Percentiles rank a stretch among this genome's conserved stretches.
These are phyloP conservation scores for Oegoconia quadripuncta DNA, from an alignment of 2,888 invertebrate genomes.

Conservation along the genomic window DNA sequence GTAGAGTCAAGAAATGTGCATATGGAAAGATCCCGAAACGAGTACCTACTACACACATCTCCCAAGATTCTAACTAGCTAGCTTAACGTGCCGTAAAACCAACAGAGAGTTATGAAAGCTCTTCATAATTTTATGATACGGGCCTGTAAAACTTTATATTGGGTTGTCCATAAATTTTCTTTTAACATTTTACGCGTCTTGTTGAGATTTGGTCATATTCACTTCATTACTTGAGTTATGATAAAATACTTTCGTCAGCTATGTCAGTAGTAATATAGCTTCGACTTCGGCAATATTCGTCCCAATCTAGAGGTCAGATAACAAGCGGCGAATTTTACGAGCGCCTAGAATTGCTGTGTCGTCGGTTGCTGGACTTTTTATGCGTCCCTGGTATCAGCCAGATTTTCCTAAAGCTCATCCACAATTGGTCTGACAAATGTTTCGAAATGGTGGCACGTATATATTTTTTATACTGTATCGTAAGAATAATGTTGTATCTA, in stretches of 20 bases:
- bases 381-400: constrained; percentile 22
- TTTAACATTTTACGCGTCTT: background rate
- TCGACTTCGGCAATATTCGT: constrained; percentile 32
- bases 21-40: no score
- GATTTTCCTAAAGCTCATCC: constrained; percentile 36
- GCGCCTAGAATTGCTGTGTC: constrained; percentile 38
- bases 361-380: constrained; percentile 32
- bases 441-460: no score
- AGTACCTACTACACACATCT: no score
- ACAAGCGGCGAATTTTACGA: constrained; percentile 58
- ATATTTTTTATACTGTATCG: no score
- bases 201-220: background rate
- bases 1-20: no score
- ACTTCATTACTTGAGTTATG: no score
- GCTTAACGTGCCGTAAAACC: background rate
- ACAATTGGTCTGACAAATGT: no score
- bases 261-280: constrained; percentile 4
- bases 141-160: background rate
- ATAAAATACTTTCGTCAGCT: background rate
- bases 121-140: background rate
- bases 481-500: constrained; percentile 4
- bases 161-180: background rate
- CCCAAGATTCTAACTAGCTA: no score
- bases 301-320: constrained; percentile 38
- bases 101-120: background rate